Conservation (phyloP, 2,113 vertebrate genomes). For the Entosphenus tridentatus region DNA sequence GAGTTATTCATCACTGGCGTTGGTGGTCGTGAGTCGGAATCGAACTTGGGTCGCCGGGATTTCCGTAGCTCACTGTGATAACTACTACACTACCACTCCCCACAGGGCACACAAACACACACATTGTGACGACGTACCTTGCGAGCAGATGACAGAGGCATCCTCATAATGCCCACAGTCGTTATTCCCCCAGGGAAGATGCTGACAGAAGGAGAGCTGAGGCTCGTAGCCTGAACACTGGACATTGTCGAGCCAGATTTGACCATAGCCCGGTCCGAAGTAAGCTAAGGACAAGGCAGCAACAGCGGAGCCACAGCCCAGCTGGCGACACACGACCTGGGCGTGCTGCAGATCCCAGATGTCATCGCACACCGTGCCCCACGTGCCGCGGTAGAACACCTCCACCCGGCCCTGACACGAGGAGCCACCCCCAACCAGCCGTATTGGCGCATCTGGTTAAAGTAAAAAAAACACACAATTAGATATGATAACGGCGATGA, state of each 20-base stretch:
- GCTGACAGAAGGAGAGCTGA: constrained; percentile 14
- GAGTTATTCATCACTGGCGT: no score
- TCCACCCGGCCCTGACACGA: constrained; percentile 10
- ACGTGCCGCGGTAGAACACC: constrained; percentile 9
- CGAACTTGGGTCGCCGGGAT: no score
- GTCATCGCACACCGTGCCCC: constrained; percentile 18
- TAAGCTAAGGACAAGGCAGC: constrained; percentile 8
- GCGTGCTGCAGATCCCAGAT: constrained; percentile 15
- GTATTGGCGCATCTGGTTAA: constrained; percentile 10
- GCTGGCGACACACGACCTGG: constrained; percentile 16
- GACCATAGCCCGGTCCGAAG: constrained; percentile 17
- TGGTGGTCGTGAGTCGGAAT: no score
- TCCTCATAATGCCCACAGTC: constrained; percentile 14
- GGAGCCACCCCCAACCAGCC: neutral
- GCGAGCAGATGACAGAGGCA: constrained; percentile 14
- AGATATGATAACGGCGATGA: no score
- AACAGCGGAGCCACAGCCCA: constrained; percentile 15
- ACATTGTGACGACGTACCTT: no score
- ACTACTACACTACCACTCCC: no score
- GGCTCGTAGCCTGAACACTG: neutral
- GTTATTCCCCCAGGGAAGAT: constrained; percentile 10
- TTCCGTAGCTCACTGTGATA: no score
- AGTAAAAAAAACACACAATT: neutral
- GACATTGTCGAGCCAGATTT: constrained; percentile 11
- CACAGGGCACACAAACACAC: no score